Evolutionary conservation across 2,113 vertebrate species (phyloP).

Genomic region (Gymnogyps californianus): DNA sequence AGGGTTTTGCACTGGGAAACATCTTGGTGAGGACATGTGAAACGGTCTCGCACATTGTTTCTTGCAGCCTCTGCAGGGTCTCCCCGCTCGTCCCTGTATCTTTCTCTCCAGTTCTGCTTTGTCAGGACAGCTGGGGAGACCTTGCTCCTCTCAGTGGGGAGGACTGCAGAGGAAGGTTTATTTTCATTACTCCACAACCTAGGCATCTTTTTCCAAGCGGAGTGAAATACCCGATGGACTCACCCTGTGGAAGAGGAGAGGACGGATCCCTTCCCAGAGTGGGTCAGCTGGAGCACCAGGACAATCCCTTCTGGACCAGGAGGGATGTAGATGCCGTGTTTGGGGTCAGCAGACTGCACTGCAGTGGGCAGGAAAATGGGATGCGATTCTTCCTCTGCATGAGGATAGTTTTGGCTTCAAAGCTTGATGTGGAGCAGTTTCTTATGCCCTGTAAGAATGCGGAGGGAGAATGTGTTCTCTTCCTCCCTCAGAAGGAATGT

Average conservation of each 20-base stretch:
- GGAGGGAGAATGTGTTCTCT: too few relatives aligned
- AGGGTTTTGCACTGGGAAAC: neutral
- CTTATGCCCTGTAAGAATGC: too few relatives aligned
- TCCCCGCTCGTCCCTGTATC: neutral
- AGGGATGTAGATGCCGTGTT: neutral
- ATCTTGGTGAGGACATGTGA: neutral
- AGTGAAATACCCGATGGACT: neutral
- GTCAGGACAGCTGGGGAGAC: neutral
- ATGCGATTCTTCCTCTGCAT: neutral
- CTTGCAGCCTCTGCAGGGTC: neutral
- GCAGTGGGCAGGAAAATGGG: neutral
- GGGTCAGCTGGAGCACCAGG: neutral
- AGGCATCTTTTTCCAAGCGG: neutral
- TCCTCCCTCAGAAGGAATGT: neutral
- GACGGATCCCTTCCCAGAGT: accelerated
- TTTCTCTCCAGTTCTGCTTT: neutral
- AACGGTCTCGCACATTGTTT: neutral
- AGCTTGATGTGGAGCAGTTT: neutral
- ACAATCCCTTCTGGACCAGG: neutral
- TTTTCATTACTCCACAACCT: neutral
- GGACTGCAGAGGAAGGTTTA: neutral
- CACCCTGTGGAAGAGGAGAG: neutral
- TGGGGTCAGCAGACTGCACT: neutral
- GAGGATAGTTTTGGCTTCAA: neutral
- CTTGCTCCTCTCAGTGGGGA: neutral